Evolutionary conservation across 2,888 invertebrate species (phyloP).

Genomic region (Podotricha telesiphe): DNA sequence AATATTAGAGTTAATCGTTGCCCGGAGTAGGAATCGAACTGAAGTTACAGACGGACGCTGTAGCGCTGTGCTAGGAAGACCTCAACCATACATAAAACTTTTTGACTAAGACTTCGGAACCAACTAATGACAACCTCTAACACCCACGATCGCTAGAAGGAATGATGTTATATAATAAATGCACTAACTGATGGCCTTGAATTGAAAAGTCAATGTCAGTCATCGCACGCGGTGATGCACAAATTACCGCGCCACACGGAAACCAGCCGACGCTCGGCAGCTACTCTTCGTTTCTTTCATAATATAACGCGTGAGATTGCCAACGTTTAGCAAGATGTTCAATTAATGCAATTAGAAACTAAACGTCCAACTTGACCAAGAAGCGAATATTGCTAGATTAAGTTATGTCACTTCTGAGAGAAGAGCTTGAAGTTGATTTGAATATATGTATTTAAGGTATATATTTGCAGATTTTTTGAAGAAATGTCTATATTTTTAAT

Average conservation of each 20-base stretch:
- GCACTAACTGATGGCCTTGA: conserved; percentile 66
- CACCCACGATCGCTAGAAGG: not conserved
- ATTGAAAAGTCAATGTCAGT: conserved; percentile 61
- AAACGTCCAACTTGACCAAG: not conserved
- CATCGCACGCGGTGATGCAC: conserved; percentile 54
- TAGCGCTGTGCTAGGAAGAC: no score
- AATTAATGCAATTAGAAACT: conserved; percentile 4
- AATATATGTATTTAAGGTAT: not conserved
- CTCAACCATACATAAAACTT: no score
- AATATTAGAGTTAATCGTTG: no score
- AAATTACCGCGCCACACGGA: conserved; percentile 58
- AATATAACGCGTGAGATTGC: conserved; percentile 25
- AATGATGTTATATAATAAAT: conserved; percentile 44
- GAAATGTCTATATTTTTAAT: no score
- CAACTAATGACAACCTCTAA: no score
- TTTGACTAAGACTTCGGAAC: no score
- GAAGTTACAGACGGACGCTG: no score
- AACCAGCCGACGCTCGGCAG: conserved; percentile 55
- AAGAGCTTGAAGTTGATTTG: not conserved
- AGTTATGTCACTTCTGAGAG: not conserved
- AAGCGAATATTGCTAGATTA: not conserved
- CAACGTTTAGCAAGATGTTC: conserved; percentile 7
- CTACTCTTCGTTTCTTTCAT: conserved; percentile 31
- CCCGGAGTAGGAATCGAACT: no score
- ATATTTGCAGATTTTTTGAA: no score